A percentile compares a stretch with the other conserved stretches of the same genome.
Conservation (phyloP, 2,113 vertebrate species). For the Neolamprologus variostigma region DNA sequence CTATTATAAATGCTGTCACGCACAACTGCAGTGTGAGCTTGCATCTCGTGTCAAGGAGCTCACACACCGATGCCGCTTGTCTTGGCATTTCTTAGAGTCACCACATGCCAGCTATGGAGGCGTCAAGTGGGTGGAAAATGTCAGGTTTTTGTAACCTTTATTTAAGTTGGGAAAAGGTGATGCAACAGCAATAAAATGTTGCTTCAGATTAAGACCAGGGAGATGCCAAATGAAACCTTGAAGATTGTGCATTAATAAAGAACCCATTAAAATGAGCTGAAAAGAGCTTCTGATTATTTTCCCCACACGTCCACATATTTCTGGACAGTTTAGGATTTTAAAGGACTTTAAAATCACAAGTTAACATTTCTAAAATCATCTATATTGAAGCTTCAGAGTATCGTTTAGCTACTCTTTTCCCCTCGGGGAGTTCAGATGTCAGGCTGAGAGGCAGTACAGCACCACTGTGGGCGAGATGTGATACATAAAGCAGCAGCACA, state of each 20-base stretch:
- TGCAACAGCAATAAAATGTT: neutral
- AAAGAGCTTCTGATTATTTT: neutral
- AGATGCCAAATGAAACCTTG: neutral
- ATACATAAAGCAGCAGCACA: neutral
- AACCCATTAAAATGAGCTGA: neutral
- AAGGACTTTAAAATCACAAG: neutral
- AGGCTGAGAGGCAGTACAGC: neutral
- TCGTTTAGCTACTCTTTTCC: neutral
- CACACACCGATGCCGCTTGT: neutral
- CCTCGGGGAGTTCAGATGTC: neutral
- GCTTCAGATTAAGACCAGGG: neutral
- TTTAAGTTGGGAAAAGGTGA: neutral
- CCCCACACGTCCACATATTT: neutral
- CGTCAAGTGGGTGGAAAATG: conserved; percentile 40
- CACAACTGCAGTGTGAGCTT: neutral
- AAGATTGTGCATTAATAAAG: neutral
- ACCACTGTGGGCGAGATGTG: neutral
- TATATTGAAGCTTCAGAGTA: neutral
- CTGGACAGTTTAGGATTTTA: neutral
- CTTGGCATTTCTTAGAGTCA: conserved; percentile 46
- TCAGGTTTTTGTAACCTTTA: conserved; percentile 44
- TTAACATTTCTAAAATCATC: neutral
- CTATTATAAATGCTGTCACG: neutral
- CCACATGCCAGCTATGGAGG: conserved; percentile 6
- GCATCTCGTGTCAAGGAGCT: conserved; percentile 18